Base-by-base conservation (phyloP, 1,140 invertebrate species). In the Drosophila santomea region DNA sequence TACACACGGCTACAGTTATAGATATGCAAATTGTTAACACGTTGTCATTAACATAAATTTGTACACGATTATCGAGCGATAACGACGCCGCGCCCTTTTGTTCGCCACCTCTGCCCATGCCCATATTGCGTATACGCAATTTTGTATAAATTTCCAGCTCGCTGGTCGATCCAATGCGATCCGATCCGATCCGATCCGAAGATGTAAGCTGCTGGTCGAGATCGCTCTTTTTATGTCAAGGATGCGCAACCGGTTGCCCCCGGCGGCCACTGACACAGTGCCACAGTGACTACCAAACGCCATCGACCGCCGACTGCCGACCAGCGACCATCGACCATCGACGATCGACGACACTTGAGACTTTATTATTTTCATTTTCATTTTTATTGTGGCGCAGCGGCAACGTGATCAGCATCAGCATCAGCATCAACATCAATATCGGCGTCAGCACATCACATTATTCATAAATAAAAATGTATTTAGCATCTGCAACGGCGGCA, bases 191-290 rank as follows among this genome's bases (percentile, higher is more conserved):
- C 1, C 32, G 7, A 63, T 63, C 68, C 75, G 62, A 86, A 86
- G 83, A 85, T 85, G 81, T 85, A 85, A 85, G 74, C 80, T 78
- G 68, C 73, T 14, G 74, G 66, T 38, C 60, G 25, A 62, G 60
- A 68, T 68, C 64, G 64, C 52, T 91, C 17, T 91, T 91, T 91
- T 91, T 91, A 83, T 91, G 90, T 91, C 90, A 91, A 91, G 90
- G 90, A 91, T 91, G 80, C 67, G 74, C 74, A 90, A 91, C 90
- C 90, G 90, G 90, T 91, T 91, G 83, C 74, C 69, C 61, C 78
- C 68, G 68, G 78, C 82, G 80, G 85, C 81, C 81, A 90, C 85
- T 90, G 81, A 90, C 81, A 90, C 68, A 90, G 57, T 86, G 82
- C 88, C 81, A 74, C 78, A 81, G 45, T 88, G 83, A 82, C 69